These are phyloP conservation scores for Pomacea canaliculata DNA, from an alignment of 2,888 invertebrate species.

Conservation along the genomic window DNA sequence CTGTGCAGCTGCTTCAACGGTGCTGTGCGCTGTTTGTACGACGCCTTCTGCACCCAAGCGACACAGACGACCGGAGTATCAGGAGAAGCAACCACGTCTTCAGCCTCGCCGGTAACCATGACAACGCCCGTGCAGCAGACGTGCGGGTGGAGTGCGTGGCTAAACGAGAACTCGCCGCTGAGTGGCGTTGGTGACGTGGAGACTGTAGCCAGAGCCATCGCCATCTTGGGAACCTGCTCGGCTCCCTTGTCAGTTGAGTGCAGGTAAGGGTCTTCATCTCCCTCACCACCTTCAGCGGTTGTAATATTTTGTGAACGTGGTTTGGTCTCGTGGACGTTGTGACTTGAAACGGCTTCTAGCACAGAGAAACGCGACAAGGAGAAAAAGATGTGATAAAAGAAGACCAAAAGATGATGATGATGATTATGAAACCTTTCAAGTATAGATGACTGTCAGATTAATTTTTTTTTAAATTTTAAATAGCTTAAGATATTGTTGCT, in stretches of 20 bases:
- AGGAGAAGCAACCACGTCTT: conserved; percentile 19
- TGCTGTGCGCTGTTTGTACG: conserved; percentile 77
- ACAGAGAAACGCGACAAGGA: too few relatives aligned
- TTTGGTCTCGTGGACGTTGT: too few relatives aligned
- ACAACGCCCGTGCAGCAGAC: conserved; percentile 39
- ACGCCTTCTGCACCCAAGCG: not conserved
- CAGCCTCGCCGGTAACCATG: conserved; percentile 27
- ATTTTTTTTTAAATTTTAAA: too few relatives aligned
- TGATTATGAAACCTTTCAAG: too few relatives aligned
- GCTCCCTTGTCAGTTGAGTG: not conserved
- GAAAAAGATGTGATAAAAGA: too few relatives aligned
- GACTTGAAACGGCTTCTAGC: too few relatives aligned
- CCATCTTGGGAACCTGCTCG: conserved; percentile 10
- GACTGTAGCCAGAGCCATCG: conserved; percentile 38
- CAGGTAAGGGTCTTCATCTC: not conserved
- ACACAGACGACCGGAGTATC: conserved; percentile 14
- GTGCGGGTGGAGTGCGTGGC: conserved; percentile 64
- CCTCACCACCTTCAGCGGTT: too few relatives aligned
- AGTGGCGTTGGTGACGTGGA: conserved; percentile 52
- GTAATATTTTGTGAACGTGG: too few relatives aligned
- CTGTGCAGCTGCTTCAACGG: conserved; percentile 87
- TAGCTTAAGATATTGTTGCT: too few relatives aligned
- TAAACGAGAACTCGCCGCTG: conserved; percentile 52
- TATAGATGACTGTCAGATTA: too few relatives aligned
- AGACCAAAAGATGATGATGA: too few relatives aligned